Base-by-base conservation (phyloP, 1,140 invertebrate genomes). In the Adelges cooleyi region DNA sequence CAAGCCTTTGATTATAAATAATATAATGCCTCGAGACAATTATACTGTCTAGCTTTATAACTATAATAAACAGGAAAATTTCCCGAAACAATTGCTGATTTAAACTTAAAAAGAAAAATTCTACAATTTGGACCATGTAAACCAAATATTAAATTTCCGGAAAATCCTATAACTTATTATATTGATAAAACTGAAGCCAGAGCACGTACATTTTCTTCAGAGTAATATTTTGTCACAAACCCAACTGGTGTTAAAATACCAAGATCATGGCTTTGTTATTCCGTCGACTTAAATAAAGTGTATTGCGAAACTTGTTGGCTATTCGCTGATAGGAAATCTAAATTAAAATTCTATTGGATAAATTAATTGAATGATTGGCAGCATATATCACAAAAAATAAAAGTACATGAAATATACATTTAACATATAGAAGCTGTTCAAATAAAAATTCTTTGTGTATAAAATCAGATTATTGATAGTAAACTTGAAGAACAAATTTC, bases 271-370 rank as follows among this genome's bases (percentile, higher is more conserved):
- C 49, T 51, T 18, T 51, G 25, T 51, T 51, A 51, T 51, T 51
- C 49, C 2, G 49, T 29, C 29, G 49, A 27, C 29, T 51, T 51
- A 51, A 2, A 51, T 27, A 51, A 51, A 29, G 2, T 27, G 2
- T 51, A 51, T 51, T 51, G 49, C 29, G 49, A 51, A 29, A 51
- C 49, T 51, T 27, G 49, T 51, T 51, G 49, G 49, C 29, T 51
- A 27, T 51, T 51, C 29, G 22, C 49, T 50, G 49, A 27, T 25
- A 50, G 22, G 29, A 50, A n/a, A 50, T 25, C 18, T 51, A 29
- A 27, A 27, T 51, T 51, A 27, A 51, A 51, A 17, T 27, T 27
- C 11, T 27, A 17, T 27, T 51, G 25, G 49, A 51, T 51, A 27
- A 29, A 51, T 3, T 22, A 25, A 15, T 25, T 50, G 29, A n/a